A percentile compares a stretch with the other conserved stretches of the same genome.
phyloP scores from a whole-genome alignment of 35 echinoderm and acorn worm species.

The Ophiothrix spiculata region DNA sequence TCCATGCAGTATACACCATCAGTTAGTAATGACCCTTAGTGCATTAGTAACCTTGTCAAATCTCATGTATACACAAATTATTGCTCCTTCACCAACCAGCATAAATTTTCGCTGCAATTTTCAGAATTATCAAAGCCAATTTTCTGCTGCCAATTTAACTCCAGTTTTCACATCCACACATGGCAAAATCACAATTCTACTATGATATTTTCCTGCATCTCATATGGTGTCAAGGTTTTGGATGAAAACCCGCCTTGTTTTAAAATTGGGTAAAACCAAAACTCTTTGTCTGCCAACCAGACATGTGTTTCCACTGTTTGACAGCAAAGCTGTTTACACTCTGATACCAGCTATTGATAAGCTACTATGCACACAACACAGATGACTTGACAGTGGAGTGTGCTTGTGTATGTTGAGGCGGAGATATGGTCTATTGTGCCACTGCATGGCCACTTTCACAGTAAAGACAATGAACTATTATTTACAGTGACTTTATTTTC shows the following conservation, averaged over 20 bases:
- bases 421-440: neutral
- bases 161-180: too few species aligned
- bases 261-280: neutral
- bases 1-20: neutral
- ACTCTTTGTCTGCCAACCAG: neutral
- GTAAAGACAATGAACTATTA: too few species aligned
- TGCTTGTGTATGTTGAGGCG: neutral
- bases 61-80: neutral
- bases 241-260: neutral
- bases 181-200: neutral
- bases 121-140: neutral
- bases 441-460: neutral
- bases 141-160: neutral
- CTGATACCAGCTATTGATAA: neutral
- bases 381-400: neutral
- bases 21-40: neutral
- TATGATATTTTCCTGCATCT: neutral
- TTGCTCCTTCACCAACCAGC: neutral
- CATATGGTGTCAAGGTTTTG: neutral
- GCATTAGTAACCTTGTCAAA: neutral
- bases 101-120: neutral
- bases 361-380: neutral
- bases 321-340: neutral
- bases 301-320: neutral
- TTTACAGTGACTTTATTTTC: too few species aligned